Conservation (phyloP, 1,140 invertebrate species). For the Fopius arisanus region DNA sequence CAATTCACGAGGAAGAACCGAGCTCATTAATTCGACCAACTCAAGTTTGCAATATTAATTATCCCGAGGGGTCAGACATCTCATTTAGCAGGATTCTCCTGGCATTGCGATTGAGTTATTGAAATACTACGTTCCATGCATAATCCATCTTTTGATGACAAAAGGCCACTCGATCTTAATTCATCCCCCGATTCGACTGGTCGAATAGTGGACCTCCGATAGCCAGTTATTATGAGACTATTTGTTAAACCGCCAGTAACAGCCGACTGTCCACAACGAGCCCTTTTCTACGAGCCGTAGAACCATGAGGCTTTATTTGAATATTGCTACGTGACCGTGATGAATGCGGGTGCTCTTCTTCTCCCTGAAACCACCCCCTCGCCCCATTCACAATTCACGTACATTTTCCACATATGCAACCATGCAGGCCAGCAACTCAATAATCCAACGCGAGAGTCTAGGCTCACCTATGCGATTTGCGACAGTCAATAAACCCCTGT, state of each 20-base stretch:
- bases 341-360: slow-evolving; percentile 32
- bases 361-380: no score
- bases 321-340: slow-evolving; percentile 45
- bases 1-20: not conserved
- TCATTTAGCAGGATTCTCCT: not conserved
- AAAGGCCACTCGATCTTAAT: not conserved
- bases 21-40: not conserved
- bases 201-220: not conserved
- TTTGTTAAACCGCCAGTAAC: not conserved
- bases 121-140: not conserved
- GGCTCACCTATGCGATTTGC: slow-evolving; percentile 38
- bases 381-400: not conserved
- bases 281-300: not conserved
- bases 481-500: slow-evolving; percentile 41
- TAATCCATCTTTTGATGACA: not conserved
- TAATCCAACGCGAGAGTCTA: slow-evolving; percentile 33
- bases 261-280: not conserved
- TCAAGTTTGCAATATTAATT: not conserved
- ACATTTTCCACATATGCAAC: not conserved
- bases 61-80: not conserved
- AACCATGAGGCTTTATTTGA: slow-evolving; percentile 39
- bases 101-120: not conserved
- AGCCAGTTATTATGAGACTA: not conserved
- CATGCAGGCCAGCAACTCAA: slow-evolving; percentile 34
- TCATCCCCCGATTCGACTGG: not conserved